Conservation (phyloP, 2,888 invertebrate genomes). For the Frankliniella intonsa region DNA sequence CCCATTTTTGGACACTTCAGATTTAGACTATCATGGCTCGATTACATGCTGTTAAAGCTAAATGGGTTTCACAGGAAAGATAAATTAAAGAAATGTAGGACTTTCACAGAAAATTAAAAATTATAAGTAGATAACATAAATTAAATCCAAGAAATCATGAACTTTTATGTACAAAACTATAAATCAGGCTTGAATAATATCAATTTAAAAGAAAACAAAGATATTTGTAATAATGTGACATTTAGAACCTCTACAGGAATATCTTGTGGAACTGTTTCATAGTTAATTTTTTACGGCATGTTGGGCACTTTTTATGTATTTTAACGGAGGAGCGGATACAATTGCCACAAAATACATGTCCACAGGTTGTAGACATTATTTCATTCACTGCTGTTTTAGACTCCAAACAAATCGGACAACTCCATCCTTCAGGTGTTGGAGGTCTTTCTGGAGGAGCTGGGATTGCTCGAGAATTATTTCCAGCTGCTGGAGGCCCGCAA, state of each 20-base stretch:
- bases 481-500: neutral
- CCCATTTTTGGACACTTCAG: no score
- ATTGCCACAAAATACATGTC: neutral
- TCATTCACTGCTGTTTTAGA: neutral
- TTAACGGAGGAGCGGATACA: neutral
- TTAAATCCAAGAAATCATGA: neutral
- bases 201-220: neutral
- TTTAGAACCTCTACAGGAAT: neutral
- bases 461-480: neutral
- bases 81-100: no score
- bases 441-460: neutral
- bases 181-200: neutral
- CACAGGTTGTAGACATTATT: conserved; percentile 11
- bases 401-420: neutral
- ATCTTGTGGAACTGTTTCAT: neutral
- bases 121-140: neutral
- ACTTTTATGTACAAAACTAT: conserved; percentile 1
- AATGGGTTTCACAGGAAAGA: no score
- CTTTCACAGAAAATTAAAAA: neutral
- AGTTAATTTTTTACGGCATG: neutral
- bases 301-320: neutral
- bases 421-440: neutral
- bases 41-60: no score
- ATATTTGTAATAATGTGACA: neutral
- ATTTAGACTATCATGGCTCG: no score